Evolutionary conservation across 1,140 invertebrate species (phyloP), one percentile per base, ranked within the genome.

Genomic region (Physella acuta): DNA sequence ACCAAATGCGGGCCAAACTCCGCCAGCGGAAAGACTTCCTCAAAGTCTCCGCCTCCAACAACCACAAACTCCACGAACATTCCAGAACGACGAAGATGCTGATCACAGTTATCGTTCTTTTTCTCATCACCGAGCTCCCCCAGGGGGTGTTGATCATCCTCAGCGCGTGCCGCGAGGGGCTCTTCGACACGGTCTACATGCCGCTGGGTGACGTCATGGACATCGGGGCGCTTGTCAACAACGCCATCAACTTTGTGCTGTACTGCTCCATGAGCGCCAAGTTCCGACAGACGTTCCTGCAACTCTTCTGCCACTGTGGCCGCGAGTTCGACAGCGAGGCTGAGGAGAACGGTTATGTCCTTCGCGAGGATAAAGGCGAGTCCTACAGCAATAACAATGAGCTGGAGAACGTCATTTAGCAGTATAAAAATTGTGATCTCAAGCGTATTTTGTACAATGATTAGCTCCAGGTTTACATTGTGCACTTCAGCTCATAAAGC

Each of bases 191-290:
- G 16, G 81, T 73, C 1, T 87, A 88, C 67, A 52, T 75, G 33
- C 78, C 84, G n/a, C 90, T 95, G 56, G 93, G 93, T 1, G 93
- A 95, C 79, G 76, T 96, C 20, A 94, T 97, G 92, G 95, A 98
- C 80, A 90, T 95, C n/a, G 83, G 96, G 61, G 95, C 95, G 0
- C 85, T 98, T 4, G 85, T 97, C 39, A 98, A 97, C 84, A 93
- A 93, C 5, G 91, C 93, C 5, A 91, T 97, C 33, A 96, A 95
- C 78, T 97, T 97, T 79, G 90, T 97, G 52, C 87, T 97, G 0
- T 97, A 97, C 79, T 97, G 95, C 75, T 90, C 91, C 30, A 98
- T 97, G 95, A 94, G 93, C 58, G 87, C 91, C 34, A 94, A 96
- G 86, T 98, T 98, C 81, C 87, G 95, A 14, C 88, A 90, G 51